Percentiles rank a stretch among this genome's conserved stretches.
Evolutionary conservation across 2,113 vertebrate genomes (phyloP).

Genomic region (Petrocephalus zakoni): DNA sequence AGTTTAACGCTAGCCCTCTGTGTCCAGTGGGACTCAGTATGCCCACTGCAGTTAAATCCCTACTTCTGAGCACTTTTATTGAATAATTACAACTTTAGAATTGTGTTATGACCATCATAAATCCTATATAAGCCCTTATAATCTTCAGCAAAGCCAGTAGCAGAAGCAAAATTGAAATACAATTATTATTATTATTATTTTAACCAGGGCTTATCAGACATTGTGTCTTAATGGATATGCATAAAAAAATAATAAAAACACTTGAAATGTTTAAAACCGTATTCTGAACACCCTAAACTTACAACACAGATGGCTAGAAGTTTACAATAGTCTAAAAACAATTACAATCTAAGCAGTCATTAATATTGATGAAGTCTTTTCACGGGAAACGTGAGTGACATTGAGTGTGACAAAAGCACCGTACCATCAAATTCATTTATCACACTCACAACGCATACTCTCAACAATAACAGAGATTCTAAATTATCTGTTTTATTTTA

Average conservation of each 20-base stretch:
- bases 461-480: not conserved
- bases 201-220: not conserved
- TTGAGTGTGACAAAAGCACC: not conserved
- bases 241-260: not conserved
- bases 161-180: not conserved
- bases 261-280: not conserved
- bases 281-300: not conserved
- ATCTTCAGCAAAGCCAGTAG: not conserved
- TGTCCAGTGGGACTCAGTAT: not conserved
- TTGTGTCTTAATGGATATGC: not conserved
- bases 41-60: not conserved
- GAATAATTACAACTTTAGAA: not conserved
- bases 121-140: not conserved
- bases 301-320: not conserved
- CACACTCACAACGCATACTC: not conserved
- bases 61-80: not conserved
- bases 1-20: not conserved
- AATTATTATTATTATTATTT: not conserved
- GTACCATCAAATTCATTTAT: not conserved
- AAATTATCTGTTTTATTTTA: not conserved
- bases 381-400: not conserved
- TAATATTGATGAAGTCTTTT: not conserved
- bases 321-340: not conserved
- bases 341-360: not conserved
- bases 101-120: not conserved